Conservation (phyloP, 92 coral and sea anemone species). For the Porites evermanni region DNA sequence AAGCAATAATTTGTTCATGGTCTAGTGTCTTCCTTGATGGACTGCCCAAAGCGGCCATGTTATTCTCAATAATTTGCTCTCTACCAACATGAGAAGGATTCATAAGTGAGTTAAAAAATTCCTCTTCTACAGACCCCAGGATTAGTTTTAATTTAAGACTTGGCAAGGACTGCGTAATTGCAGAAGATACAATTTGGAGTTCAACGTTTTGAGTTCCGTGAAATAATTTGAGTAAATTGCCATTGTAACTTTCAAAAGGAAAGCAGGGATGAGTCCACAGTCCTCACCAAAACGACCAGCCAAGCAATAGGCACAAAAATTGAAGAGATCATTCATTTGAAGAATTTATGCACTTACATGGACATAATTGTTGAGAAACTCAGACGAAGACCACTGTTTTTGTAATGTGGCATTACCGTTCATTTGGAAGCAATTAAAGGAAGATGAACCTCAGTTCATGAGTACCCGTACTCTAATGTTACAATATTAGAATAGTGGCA, state of each 20-base stretch:
- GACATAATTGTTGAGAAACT: too few relatives aligned
- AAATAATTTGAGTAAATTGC: conserved; percentile 52
- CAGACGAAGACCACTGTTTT: too few relatives aligned
- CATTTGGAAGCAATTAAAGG: too few relatives aligned
- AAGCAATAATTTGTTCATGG: background rate
- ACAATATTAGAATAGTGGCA: too few relatives aligned
- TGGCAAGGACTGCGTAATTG: conserved; percentile 20
- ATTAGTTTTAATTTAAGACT: background rate
- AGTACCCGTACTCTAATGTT: too few relatives aligned
- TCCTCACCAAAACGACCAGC: too few relatives aligned
- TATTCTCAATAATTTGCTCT: background rate
- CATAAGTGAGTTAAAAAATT: background rate
- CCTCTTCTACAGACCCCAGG: background rate
- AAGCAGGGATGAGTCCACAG: conserved; percentile 30
- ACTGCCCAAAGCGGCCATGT: background rate
- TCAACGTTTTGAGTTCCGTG: conserved; percentile 69
- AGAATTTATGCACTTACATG: too few relatives aligned
- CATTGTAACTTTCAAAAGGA: conserved; percentile 66
- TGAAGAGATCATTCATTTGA: too few relatives aligned
- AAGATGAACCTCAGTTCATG: too few relatives aligned
- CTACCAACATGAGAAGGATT: background rate
- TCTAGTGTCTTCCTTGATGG: background rate
- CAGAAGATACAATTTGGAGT: conserved; percentile 46
- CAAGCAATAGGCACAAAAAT: too few relatives aligned
- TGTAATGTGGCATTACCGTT: too few relatives aligned